These are phyloP conservation scores for Homarus gammarus DNA, from an alignment of 2,888 invertebrate species.

Conservation along the genomic window DNA sequence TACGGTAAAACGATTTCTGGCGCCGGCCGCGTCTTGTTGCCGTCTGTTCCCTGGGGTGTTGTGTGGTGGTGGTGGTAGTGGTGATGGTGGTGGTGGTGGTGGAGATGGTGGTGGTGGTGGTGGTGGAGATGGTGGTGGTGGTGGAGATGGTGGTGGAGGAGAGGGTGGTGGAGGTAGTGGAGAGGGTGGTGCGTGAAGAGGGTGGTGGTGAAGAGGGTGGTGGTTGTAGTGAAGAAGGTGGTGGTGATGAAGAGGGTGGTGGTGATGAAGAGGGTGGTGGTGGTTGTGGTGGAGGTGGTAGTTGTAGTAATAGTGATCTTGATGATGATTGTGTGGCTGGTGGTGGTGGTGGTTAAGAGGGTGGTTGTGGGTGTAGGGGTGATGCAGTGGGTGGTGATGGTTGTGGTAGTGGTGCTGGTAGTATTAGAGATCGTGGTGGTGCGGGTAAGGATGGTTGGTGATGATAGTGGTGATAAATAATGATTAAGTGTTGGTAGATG, in stretches of 20 bases:
- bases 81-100: neutral
- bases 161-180: neutral
- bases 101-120: neutral
- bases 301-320: neutral
- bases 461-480: neutral
- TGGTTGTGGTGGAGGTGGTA: neutral
- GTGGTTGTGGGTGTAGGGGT: neutral
- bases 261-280: neutral
- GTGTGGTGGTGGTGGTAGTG: neutral
- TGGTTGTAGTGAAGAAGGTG: too few species aligned
- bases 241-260: neutral
- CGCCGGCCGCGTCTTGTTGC: neutral
- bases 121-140: neutral
- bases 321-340: neutral
- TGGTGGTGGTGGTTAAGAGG: neutral
- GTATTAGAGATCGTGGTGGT: neutral
- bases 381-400: neutral
- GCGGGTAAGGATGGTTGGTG: neutral
- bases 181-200: too few species aligned
- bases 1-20: constrained; percentile 35
- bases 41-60: neutral
- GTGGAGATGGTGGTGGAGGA: neutral
- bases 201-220: neutral
- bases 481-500: neutral
- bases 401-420: neutral